Base-by-base conservation (phyloP, 37 sponge, comb jelly and placozoan genomes). In the Theonella swinhoei region DNA sequence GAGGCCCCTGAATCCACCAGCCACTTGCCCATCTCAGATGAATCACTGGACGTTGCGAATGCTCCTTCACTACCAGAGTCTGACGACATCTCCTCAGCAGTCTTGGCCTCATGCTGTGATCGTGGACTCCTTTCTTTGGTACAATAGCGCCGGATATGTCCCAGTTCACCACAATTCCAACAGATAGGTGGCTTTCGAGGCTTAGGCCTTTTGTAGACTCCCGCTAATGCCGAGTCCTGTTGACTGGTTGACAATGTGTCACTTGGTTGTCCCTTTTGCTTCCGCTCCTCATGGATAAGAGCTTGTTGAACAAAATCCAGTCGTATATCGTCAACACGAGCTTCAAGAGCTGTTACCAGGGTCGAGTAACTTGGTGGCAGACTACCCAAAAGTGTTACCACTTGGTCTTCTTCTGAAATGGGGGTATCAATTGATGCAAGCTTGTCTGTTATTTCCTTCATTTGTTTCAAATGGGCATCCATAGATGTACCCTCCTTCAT, bases 1-100 rank as follows among this genome's bases (percentile, higher is more conserved):
- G 88, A 87, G 0, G 88, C 76, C 4, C 88, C 81, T 42, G 88
- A 88, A 38, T 88, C 89, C 35, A 88, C 79, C 66, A 88, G 41
- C 83, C 89, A 88, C 30, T 62, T 60, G 1, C 23, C 32, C 3
- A 7, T 60, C 30, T 67, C 36, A 65, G 2, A n/a, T 28, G 23
- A 33, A 2, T 60, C 40, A 7, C 24, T 39, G 40, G 87, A 77
- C 0, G 39, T 75, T 74, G 81, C 2, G 61, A 81, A 88, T 54
- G 64, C 78, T 35, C 72, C 64, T 0, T 38, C 72, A 35, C 36
- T n/a, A 32, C 47, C 77, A 31, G 68, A 42, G 39, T 64, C 42
- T 23, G 62, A 69, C 14, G 1, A 0, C 8, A 29, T 67, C 17
- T 68, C 85, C 11, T 58, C 77, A 71, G 9, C 73, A 68, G 64